Conservation (phyloP, 2,888 invertebrate species). For the Ligdia adustata region DNA sequence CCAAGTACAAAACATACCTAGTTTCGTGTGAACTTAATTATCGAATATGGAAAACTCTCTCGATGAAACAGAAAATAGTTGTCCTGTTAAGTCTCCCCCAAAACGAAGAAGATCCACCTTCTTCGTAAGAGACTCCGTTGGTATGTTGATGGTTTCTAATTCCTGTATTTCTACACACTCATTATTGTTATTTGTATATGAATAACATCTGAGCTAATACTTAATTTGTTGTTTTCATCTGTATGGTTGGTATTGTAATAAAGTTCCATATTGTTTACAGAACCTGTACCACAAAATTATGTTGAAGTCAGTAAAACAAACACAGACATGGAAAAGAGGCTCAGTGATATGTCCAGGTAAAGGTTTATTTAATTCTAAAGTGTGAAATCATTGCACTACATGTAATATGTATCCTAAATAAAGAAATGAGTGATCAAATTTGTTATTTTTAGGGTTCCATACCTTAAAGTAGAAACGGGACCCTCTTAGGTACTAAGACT, state of each 20-base stretch:
- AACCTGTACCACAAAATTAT: conserved; percentile 54
- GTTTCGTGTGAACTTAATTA: conserved; percentile 6
- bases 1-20: conserved; percentile 8
- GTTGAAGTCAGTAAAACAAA: conserved; percentile 39
- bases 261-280: too few species aligned
- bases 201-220: too few species aligned
- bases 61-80: conserved; percentile 54
- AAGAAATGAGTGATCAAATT: too few species aligned
- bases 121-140: conserved; percentile 71
- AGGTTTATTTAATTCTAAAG: background rate
- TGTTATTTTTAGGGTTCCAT: too few species aligned
- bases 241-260: too few species aligned
- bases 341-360: conserved; percentile 55
- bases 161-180: background rate
- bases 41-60: conserved; percentile 62
- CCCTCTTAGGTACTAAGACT: too few species aligned
- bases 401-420: too few species aligned
- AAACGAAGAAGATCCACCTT: conserved; percentile 73
- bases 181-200: too few species aligned
- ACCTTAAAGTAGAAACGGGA: too few species aligned
- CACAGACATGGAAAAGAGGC: conserved; percentile 45
- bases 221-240: too few species aligned
- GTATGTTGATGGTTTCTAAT: conserved; percentile 38
- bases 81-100: conserved; percentile 68
- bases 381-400: background rate